Percentiles rank a stretch among this genome's conserved stretches.
Evolutionary conservation across 2,113 vertebrate genomes (phyloP).

Genomic region (Vidua chalybeata): DNA sequence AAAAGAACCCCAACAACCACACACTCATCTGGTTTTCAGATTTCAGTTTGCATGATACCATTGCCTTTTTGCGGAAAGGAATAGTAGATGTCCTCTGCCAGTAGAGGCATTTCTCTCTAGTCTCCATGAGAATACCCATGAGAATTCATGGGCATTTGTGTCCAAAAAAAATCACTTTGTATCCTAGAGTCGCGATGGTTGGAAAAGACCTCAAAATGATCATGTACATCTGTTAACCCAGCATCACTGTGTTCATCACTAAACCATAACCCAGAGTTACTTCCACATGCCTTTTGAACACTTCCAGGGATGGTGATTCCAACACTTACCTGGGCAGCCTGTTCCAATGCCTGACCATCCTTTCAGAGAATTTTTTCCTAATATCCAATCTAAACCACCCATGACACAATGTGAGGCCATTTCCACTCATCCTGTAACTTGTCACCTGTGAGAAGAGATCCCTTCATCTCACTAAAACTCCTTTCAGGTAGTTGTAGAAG

Average conservation of each 20-base stretch:
- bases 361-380: not conserved
- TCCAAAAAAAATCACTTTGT: not conserved
- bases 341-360: not conserved
- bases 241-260: not conserved
- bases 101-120: not conserved
- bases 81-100: not conserved
- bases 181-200: accelerated
- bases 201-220: not conserved
- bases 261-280: not conserved
- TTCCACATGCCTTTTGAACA: not conserved
- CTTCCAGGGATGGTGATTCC: not conserved
- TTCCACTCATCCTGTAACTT: not conserved
- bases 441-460: not conserved
- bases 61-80: not conserved
- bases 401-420: not conserved
- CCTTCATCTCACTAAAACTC: not conserved
- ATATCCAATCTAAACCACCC: not conserved
- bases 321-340: not conserved
- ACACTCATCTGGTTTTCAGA: not conserved
- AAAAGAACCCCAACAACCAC: not conserved
- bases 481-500: not conserved
- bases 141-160: not conserved
- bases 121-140: not conserved
- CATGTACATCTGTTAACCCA: accelerated
- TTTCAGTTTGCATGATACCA: not conserved